Evolutionary conservation across 2,113 vertebrate genomes (phyloP), one percentile per base, ranked within the genome.

Genomic region (Protomyctophum bolini): DNA sequence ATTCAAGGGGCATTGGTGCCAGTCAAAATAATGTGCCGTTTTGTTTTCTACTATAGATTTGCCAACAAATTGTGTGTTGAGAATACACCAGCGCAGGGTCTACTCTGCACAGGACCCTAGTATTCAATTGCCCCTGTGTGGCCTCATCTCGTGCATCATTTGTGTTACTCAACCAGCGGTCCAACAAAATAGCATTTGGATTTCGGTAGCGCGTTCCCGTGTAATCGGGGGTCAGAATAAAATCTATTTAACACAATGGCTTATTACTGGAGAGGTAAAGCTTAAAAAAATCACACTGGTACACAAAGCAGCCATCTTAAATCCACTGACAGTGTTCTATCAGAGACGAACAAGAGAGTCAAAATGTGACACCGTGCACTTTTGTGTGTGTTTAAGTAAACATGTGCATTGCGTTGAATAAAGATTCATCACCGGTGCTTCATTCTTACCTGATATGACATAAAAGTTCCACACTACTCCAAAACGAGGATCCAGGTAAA

Each of bases 231-330:
- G n/a, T 33, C 64, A 7, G 28, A n/a, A 48, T 49, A 6, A 56
- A 74, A 47, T 75, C 28, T 72, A 61, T 10, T 63, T 70, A 6
- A 52, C 7, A 63, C n/a, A 63, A 45, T 12, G 33, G 3, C 8
- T 41, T 66, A 10, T 15, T 71, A 46, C 46, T 11, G 65, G 68
- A n/a, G 50, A n/a, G 12, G 8, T 64, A 62, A 66, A 58, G 67
- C 73, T 66, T 74, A 45, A 74, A 73, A 63, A 79, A 82, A 77
- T 58, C 76, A 75, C 76, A 80, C 74, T 88, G 85, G 80, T 87
- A 89, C 84, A 90, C 91, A 91, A 93, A 92, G 92, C 92, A 91
- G 92, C 92, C 92, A 93, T 93, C 90, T 93, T 93, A 93, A 87
- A 91, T 91, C 75, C 76, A 90, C 88, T 90, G 89, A 91, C 89